Base-by-base conservation (phyloP, 2,888 invertebrate species). In the Spodoptera exigua region DNA sequence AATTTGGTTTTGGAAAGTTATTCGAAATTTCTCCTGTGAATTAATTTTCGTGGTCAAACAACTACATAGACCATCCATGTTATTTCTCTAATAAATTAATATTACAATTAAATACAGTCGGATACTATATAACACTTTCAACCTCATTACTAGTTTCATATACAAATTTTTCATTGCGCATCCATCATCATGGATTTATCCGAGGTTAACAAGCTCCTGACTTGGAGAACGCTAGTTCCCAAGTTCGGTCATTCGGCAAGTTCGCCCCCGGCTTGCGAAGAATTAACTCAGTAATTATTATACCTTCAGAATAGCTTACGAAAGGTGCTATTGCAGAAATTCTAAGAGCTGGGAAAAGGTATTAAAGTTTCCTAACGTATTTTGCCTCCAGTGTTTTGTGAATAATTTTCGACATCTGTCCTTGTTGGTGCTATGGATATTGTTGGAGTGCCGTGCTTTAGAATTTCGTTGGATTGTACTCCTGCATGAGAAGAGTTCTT, bases 201-300 rank as follows among this genome's bases (percentile, higher is more conserved):
- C 3, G 34, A 44, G 36, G 7, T 11, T 34, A 12, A 18, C 35
- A 36, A 40, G 60, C 77, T 70, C 44, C 12, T 79, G 35, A 67
- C 79, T 78, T 79, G 58, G 54, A 37, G 56, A 55, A 48, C 16
- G 56, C 58, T 74, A 76, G 72, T 75, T 77, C 55, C 59, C 47
- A 80, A 82, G 78, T 81, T 78, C 55, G 61, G 62, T 66, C 73
- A 74, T 81, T 77, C 65, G 37, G 58, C 54, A 77, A 79, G 61
- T 79, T 75, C 37, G 75, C 79, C 69, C 43, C 32, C 59, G 76
- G 75, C 78, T 77, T 53, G 60, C 76, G 69, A 77, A 76, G 80
- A 84, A 81, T 83, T 80, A 80, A 80, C 83, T 80, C 74, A 52
- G 76, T 81, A 82, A 87, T 87, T 82, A 84, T 82, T 76, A 80